These are phyloP conservation scores for Proctacanthus coquilletti DNA, from an alignment of 1,140 invertebrate genomes.

Conservation along the genomic window DNA sequence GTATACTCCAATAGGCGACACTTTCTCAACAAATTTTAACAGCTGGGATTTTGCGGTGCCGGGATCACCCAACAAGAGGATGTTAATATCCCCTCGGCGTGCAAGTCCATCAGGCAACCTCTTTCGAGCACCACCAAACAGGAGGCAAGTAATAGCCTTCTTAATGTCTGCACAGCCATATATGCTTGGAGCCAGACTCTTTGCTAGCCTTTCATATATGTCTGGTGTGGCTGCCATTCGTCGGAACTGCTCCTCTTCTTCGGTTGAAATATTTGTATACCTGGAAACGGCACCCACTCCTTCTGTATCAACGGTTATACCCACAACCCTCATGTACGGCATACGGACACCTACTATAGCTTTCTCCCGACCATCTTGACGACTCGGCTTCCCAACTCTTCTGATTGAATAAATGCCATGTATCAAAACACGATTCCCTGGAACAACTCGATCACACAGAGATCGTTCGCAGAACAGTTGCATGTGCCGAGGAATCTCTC, in stretches of 20 bases:
- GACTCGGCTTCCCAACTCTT: constrained; percentile 51
- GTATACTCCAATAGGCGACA: constrained; percentile 91
- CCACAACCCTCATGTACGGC: constrained; percentile 89
- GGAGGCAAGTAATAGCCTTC: constrained; percentile 87
- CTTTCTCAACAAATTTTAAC: constrained; percentile 93
- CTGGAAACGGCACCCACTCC: constrained; percentile 49
- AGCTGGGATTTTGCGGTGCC: constrained; percentile 98
- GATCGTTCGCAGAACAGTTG: constrained; percentile 91
- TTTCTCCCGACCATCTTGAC: constrained; percentile 58
- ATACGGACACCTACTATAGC: constrained; percentile 80
- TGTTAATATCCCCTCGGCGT: constrained; percentile 92
- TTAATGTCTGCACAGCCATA: constrained; percentile 92
- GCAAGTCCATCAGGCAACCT: constrained; percentile 89
- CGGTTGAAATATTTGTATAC: constrained; percentile 42
- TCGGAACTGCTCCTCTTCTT: constrained; percentile 87
- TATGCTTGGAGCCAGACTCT: constrained; percentile 93
- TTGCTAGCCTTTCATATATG: constrained; percentile 79
- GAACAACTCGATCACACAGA: constrained; percentile 88
- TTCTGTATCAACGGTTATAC: constrained; percentile 73
- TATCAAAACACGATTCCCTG: constrained; percentile 87
- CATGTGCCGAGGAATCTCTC: constrained; percentile 95
- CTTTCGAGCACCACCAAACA: constrained; percentile 88
- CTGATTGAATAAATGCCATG: constrained; percentile 96
- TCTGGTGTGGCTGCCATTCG: constrained; percentile 69
- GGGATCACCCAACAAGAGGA: constrained; percentile 91